phyloP scores from a whole-genome alignment of 2,888 invertebrate genomes.

The Microplitis manilae region DNA sequence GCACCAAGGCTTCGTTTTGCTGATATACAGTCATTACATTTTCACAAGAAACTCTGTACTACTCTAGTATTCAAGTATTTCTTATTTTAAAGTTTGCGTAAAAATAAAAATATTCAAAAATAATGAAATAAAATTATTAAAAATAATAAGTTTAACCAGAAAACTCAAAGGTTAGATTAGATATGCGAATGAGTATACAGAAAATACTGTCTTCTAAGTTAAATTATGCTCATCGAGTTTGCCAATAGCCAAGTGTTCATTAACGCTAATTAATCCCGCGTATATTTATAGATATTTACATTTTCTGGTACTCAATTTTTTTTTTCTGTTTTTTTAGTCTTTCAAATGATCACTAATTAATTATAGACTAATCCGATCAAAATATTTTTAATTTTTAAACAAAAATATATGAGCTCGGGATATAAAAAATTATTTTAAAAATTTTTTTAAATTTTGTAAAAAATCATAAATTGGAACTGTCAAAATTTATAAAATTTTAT shows the following conservation, averaged over 20 bases:
- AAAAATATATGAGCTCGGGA: no score
- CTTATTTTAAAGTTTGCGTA: not conserved
- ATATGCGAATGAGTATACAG: slow-evolving; percentile 17
- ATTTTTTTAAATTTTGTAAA: no score
- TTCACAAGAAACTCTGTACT: slow-evolving; percentile 26
- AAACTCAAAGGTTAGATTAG: slow-evolving; percentile 24
- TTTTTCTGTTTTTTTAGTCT: not conserved
- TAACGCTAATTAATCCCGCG: slow-evolving; percentile 66
- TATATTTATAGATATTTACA: slow-evolving; percentile 58
- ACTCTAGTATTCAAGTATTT: not conserved
- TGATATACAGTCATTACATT: slow-evolving; percentile 42
- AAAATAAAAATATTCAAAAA: not conserved
- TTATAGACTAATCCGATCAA: no score
- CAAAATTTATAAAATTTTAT: no score
- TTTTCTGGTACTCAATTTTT: not conserved
- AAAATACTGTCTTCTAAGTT: slow-evolving; percentile 38
- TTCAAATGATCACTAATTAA: not conserved
- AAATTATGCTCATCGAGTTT: slow-evolving; percentile 63
- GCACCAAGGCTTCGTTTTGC: slow-evolving; percentile 54
- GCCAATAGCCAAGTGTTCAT: slow-evolving; percentile 66
- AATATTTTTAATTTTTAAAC: no score
- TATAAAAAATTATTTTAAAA: no score
- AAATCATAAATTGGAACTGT: no score
- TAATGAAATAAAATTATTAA: slow-evolving; percentile 4
- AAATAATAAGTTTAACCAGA: not conserved